A percentile compares a stretch with the other conserved stretches of the same genome.
Conservation (phyloP, 2,113 vertebrate species). For the Rhinolophus ferrumequinum region DNA sequence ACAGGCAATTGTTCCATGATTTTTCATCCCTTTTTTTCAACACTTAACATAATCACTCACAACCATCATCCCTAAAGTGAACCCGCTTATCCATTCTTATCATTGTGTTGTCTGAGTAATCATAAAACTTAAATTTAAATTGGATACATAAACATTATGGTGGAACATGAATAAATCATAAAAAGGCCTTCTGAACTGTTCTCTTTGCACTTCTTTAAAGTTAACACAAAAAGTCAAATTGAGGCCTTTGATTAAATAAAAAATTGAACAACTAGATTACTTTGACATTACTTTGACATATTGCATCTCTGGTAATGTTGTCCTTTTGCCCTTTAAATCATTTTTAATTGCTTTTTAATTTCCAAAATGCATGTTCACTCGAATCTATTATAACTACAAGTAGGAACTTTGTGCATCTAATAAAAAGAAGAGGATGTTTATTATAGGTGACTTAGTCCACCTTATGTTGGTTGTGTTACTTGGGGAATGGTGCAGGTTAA, state of each 20-base stretch:
- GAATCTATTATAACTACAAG: slow-evolving; percentile 53
- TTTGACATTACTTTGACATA: slow-evolving; percentile 52
- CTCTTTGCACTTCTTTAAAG: slow-evolving; percentile 55
- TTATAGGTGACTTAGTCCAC: neutral
- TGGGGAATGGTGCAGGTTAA: neutral
- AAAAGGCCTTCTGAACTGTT: slow-evolving; percentile 45
- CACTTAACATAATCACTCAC: slow-evolving; percentile 71
- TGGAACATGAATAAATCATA: slow-evolving; percentile 69
- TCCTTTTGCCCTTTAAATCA: slow-evolving; percentile 70
- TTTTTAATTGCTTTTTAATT: slow-evolving; percentile 68
- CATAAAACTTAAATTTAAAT: slow-evolving; percentile 72
- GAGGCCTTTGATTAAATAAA: slow-evolving; percentile 65
- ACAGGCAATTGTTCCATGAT: slow-evolving; percentile 82
- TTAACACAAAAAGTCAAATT: slow-evolving; percentile 60
- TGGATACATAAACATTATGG: slow-evolving; percentile 45
- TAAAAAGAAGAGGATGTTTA: neutral
- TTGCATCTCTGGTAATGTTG: slow-evolving; percentile 61
- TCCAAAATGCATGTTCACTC: slow-evolving; percentile 36
- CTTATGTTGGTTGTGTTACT: neutral
- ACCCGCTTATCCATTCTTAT: slow-evolving; percentile 29
- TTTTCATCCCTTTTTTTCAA: slow-evolving; percentile 80
- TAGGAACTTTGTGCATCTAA: neutral
- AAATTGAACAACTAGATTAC: slow-evolving; percentile 44
- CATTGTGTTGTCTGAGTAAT: slow-evolving; percentile 55
- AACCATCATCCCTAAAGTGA: slow-evolving; percentile 57